A percentile compares a stretch with the other conserved stretches of the same genome.
These are phyloP conservation scores for Rosalia funebris DNA, from an alignment of 2,888 invertebrate genomes.

Conservation along the genomic window DNA sequence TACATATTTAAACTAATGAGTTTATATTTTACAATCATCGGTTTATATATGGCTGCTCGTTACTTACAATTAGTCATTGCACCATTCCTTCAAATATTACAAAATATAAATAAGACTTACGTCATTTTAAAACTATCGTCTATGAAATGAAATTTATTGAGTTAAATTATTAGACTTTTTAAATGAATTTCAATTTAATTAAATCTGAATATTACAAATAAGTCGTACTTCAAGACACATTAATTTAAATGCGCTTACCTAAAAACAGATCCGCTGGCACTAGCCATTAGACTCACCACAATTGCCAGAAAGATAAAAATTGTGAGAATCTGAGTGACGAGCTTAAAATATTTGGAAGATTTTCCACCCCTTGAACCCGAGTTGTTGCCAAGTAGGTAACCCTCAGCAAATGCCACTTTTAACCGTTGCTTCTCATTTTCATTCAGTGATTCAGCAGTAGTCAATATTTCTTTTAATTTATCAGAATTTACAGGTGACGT, in stretches of 20 bases:
- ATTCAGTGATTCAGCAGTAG: conserved; percentile 63
- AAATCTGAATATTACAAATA: too few species aligned
- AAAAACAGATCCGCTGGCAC: conserved; percentile 78
- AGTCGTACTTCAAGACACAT: too few species aligned
- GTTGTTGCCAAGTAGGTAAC: conserved; percentile 80
- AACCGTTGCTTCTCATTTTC: conserved; percentile 76
- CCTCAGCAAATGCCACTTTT: conserved; percentile 92
- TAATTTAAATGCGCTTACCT: too few species aligned
- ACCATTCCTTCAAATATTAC: too few species aligned
- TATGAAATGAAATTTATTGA: too few species aligned
- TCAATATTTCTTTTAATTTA: conserved; percentile 67
- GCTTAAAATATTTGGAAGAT: conserved; percentile 72
- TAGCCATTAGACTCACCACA: conserved; percentile 78
- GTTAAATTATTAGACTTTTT: too few species aligned
- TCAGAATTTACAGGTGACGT: conserved; percentile 59
- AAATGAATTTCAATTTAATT: too few species aligned
- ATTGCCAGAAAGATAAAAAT: conserved; percentile 80
- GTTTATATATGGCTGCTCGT: too few species aligned
- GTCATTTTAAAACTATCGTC: too few species aligned
- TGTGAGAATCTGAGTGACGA: conserved; percentile 79
- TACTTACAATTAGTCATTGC: too few species aligned
- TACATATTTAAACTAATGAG: background rate
- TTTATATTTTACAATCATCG: background rate
- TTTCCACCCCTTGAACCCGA: conserved; percentile 64
- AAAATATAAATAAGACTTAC: too few species aligned